Percentiles rank a stretch among this genome's conserved stretches.
phyloP scores from a whole-genome alignment of 2,113 vertebrate species.

The Macroglossus sobrinus region DNA sequence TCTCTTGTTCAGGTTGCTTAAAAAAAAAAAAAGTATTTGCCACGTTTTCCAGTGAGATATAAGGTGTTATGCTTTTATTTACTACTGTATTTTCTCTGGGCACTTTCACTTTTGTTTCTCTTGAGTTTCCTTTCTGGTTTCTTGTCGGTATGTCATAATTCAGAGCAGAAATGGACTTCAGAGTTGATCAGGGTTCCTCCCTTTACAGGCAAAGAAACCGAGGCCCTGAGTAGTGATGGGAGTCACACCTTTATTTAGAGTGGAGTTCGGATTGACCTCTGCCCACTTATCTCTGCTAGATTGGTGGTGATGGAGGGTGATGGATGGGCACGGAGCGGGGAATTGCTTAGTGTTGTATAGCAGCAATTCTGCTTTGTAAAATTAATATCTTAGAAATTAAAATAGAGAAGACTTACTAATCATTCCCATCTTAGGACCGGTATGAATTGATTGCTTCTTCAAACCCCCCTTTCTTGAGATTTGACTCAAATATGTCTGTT shows the following conservation, averaged over 20 bases:
- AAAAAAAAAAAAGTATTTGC: not conserved
- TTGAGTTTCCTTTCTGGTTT: conserved; percentile 8
- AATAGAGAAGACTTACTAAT: not conserved
- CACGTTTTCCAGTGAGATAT: not conserved
- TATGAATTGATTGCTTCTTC: not conserved
- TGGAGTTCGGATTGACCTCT: not conserved
- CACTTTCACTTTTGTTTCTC: conserved; percentile 69
- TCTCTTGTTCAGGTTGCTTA: not conserved
- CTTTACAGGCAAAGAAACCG: not conserved
- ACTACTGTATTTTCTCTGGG: not conserved
- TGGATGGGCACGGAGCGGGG: not conserved
- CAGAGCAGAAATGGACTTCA: not conserved
- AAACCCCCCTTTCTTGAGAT: not conserved
- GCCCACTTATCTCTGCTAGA: not conserved
- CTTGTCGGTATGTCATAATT: not conserved
- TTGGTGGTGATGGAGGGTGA: not conserved
- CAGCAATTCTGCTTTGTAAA: not conserved
- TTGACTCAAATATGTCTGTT: not conserved
- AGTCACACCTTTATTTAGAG: not conserved
- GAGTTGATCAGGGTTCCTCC: not conserved
- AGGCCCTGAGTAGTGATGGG: not conserved
- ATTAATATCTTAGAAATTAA: not conserved
- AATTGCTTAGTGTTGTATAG: not conserved
- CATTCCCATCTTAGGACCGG: not conserved
- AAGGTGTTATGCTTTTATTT: not conserved